Evolutionary conservation across 2,113 vertebrate species (phyloP), one percentile per base, ranked within the genome.

Genomic region (Pseudorhombus dupliciocellatus): DNA sequence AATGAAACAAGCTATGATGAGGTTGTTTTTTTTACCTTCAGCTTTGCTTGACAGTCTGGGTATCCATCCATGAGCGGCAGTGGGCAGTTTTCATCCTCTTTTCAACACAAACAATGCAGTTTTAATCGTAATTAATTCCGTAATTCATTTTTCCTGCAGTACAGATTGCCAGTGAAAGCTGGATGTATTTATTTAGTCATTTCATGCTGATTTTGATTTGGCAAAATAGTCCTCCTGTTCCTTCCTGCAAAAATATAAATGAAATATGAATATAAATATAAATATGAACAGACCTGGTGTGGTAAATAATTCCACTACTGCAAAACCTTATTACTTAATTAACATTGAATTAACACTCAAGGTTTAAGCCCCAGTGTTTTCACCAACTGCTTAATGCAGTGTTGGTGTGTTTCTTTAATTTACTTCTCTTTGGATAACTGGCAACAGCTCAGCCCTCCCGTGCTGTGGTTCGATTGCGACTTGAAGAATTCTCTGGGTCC

Each of bases 21-120:
- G n/a, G n/a, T n/a, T n/a, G n/a, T n/a, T n/a, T n/a, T n/a, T 16
- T 0, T 72, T 73, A 84, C 77, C 64, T 73, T 66, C 3, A 84
- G 0, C 73, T 70, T 78, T 8, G 1, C 16, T 7, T 4, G 1
- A 55, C 68, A 82, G 0, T 70, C 0, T 24, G 73, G 64, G 44
- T 34, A 60, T 34, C 58, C 53, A 70, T 73, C 60, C 65, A 81
- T 3, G 1, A 26, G 37, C 14, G 68, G 71, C 11, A 84, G 64
- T 2, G 60, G 53, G 26, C 73, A 82, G 3, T 78, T 48, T 57
- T n/a, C 4, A 48, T 74, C 62, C 24, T 48, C 73, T 75, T 44
- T 7, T 48, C 12, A 31, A 68, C 22, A 66, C 21, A 56, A 24
- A 66, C 26, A 56, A 30, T 24, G 12, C 5, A 16, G 15, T 0